These are phyloP conservation scores for Poeciliopsis infans DNA, from an alignment of 2,797 vertebrate species.

Conservation along the genomic window DNA sequence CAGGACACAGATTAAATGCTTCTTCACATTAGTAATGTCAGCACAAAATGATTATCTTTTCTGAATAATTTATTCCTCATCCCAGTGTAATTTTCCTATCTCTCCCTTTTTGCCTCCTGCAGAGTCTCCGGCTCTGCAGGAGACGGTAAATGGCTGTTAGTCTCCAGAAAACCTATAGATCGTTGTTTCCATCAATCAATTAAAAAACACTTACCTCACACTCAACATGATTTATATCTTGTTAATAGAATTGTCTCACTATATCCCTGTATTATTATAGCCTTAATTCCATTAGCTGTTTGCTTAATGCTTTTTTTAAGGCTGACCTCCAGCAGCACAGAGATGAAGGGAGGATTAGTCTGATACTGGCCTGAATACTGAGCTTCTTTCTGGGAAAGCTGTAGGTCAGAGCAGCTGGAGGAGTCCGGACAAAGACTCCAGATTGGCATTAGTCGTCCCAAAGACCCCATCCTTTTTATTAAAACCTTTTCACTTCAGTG, in stretches of 20 bases:
- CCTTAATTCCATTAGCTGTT: slow-evolving; percentile 98
- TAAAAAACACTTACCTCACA: slow-evolving; percentile 99
- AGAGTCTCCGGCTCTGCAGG: slow-evolving; percentile 83
- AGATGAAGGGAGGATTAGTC: slow-evolving; percentile 81
- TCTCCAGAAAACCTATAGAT: slow-evolving; percentile 89
- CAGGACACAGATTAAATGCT: slow-evolving; percentile 94
- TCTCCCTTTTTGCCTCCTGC: slow-evolving; percentile 88
- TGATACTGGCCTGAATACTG: slow-evolving; percentile 82
- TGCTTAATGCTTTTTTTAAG: slow-evolving; percentile 93
- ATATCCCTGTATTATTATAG: slow-evolving; percentile 99
- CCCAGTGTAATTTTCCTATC: slow-evolving; percentile 92
- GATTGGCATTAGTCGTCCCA: slow-evolving; percentile 51
- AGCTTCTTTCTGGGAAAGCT: slow-evolving; percentile 88
- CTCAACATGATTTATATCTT: slow-evolving; percentile 99
- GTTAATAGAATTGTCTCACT: slow-evolving; percentile 99
- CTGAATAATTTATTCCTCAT: slow-evolving; percentile 95
- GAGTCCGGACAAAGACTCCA: slow-evolving; percentile 70
- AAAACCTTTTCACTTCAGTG: slow-evolving; percentile 30
- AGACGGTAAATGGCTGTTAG: slow-evolving; percentile 93
- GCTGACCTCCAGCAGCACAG: slow-evolving; percentile 88
- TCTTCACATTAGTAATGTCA: slow-evolving; percentile 99
- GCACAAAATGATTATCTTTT: slow-evolving; percentile 98
- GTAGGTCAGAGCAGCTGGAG: slow-evolving; percentile 85
- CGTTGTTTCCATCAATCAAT: slow-evolving; percentile 99
- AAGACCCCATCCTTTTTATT: slow-evolving; percentile 37